Evolutionary conservation across 1,140 invertebrate species (phyloP), one percentile per base, ranked within the genome.

Genomic region (Lordiphosa clarofinis): DNA sequence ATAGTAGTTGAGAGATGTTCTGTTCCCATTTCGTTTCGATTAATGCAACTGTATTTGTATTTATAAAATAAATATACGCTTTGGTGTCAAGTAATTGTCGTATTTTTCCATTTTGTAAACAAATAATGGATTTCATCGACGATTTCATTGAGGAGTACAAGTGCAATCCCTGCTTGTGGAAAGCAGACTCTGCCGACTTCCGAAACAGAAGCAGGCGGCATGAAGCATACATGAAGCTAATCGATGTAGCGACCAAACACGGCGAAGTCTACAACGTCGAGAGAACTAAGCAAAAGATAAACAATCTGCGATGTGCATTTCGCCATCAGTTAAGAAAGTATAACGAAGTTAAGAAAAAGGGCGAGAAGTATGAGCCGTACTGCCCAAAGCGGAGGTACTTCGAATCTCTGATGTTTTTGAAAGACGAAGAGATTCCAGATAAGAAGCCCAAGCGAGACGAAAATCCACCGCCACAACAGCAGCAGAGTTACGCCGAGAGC

Each of bases 1-100:
- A 44, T 8, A 44, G 7, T 46, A 46, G 28, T 31, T 28, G 24
- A 46, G 11, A 31, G 0, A 4, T 46, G 54, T 52, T 50, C 24
- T 35, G 7, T 0, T 37, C 8, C 31, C 36, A n/a, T 4, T 73
- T 7, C 92, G 92, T 15, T 91, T 91, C 2, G 96, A 98, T 89
- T 95, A 95, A 0, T 91, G 94, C 48, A 92, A 94, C 67, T 28
- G 90, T 98, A 9, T 96, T 98, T 91, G 92, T 54, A 46, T 55
- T 43, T 31, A 53, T 28, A 44, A 42, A 10, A 63, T 54, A 66
- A 44, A 62, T 46, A 56, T 58, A 57, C 47, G 39, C 35, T 62
- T 60, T 36, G 56, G 49, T 56, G 44, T 21, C 49, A 56, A 40
- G 49, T 52, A 46, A 46, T 56, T 46, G 63, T 67, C 56, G 49